Percentiles rank a stretch among this genome's conserved stretches.
These are phyloP conservation scores for Parasteatoda tepidariorum DNA, from an alignment of 1,140 invertebrate genomes.

Conservation along the genomic window DNA sequence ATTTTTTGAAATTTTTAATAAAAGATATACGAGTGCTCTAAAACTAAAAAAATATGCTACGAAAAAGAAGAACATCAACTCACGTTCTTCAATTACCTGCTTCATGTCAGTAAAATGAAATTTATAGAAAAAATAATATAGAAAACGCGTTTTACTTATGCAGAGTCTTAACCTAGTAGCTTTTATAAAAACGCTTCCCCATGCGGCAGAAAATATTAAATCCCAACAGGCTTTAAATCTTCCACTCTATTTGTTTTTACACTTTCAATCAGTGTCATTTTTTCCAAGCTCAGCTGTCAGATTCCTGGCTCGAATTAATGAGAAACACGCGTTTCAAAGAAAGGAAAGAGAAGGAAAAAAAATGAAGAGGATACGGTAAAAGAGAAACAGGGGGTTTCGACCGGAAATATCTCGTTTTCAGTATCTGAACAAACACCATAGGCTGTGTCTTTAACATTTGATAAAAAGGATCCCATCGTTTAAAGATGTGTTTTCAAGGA, in stretches of 20 bases:
- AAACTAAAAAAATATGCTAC: no score
- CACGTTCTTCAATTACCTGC: no score
- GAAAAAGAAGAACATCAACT: no score
- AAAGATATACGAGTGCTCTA: no score
- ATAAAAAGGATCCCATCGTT: background rate
- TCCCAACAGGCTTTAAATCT: conserved; percentile 2
- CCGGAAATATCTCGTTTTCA: background rate
- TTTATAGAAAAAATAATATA: no score
- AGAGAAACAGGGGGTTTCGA: background rate
- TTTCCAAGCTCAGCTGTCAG: background rate
- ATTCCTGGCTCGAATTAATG: conserved; percentile 20
- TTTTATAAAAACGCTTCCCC: background rate
- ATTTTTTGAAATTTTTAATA: no score
- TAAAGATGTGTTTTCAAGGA: background rate
- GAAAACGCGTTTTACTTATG: no score
- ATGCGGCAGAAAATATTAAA: background rate
- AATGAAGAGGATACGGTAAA: background rate
- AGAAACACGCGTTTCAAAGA: conserved; percentile 52
- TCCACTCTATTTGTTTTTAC: background rate
- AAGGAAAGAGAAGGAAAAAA: conserved; percentile 5
- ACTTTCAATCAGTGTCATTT: conserved; percentile 1
- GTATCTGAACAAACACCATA: background rate
- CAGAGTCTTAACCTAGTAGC: no score
- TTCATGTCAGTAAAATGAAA: no score
- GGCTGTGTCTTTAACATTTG: background rate